Evolutionary conservation across 2,113 vertebrate genomes (phyloP), one percentile per base, ranked within the genome.

Genomic region (Urocitellus parryii): DNA sequence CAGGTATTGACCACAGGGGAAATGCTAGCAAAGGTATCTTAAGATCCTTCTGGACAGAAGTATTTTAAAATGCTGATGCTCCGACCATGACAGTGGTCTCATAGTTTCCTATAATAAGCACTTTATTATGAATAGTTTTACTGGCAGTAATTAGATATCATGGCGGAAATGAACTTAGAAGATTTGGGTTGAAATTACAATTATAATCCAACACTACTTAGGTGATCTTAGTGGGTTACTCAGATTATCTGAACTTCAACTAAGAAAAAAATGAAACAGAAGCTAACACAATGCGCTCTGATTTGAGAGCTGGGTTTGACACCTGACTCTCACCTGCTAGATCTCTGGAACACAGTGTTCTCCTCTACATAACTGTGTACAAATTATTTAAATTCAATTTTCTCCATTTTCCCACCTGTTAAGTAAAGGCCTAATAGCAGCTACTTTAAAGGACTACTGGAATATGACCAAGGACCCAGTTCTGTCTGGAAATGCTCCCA

Each of bases 81-180:
- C 37, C 29, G 17, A 24, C 22, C 2, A 4, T 42, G 12, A 22
- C 17, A 73, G 8, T 1, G 27, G 3, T n/a, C 0, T 2, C 2
- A 78, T 32, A 4, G 39, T 61, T 89, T 67, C 67, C 16, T 53
- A 37, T 79, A 32, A 12, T 58, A 73, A 51, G 16, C 5, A n/a
- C 3, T 48, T 70, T 72, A 34, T 73, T 48, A 61, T 13, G 22
- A 58, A 72, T 45, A 65, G 2, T 81, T 80, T 80, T n/a, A 56
- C 16, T 39, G 42, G 37, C 22, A 9, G 72, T 67, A 78, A 90
- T 74, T 39, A 56, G 39, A 78, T 2, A 18, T 14, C 25, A 9
- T 16, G 11, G 10, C 53, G 16, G 58, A 79, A 83, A 14, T 90
- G 39, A 29, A 92, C 24, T 79, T 82, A 63, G 25, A 67, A 94